A percentile compares a stretch with the other conserved stretches of the same genome.
phyloP scores from a whole-genome alignment of 2,797 vertebrate genomes.

The Phoebastria nigripes region DNA sequence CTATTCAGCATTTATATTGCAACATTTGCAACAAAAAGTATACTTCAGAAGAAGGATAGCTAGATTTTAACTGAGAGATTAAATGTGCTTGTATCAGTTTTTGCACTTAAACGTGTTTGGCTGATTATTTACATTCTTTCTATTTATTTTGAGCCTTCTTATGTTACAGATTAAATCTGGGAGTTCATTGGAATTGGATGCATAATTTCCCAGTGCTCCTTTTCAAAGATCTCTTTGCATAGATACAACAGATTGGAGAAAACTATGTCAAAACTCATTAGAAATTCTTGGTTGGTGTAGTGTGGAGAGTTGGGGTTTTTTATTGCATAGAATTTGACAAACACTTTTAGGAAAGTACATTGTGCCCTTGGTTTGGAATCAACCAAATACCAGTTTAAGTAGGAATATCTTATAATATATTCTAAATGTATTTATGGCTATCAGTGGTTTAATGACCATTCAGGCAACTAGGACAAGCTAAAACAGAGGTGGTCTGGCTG shows the following conservation, averaged over 20 bases:
- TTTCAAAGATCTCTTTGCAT: neutral
- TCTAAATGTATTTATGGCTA: neutral
- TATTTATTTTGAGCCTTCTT: neutral
- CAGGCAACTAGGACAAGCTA: neutral
- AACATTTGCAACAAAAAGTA: neutral
- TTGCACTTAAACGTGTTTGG: neutral
- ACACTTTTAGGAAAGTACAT: neutral
- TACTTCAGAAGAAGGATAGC: neutral
- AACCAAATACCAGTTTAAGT: neutral
- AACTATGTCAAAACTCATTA: neutral
- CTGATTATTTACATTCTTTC: neutral
- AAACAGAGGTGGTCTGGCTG: neutral
- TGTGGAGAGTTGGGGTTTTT: neutral
- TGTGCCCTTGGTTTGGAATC: neutral
- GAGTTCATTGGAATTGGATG: neutral
- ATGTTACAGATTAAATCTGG: neutral
- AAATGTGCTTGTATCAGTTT: neutral
- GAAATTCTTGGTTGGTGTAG: neutral
- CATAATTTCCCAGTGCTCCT: neutral
- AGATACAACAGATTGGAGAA: neutral
- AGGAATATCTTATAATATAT: neutral
- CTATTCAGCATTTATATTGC: neutral
- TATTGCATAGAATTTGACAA: neutral
- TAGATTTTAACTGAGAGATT: neutral
- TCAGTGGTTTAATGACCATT: neutral